Base-by-base conservation (phyloP, 2,797 vertebrate species). In the Phalanger gymnotis region DNA sequence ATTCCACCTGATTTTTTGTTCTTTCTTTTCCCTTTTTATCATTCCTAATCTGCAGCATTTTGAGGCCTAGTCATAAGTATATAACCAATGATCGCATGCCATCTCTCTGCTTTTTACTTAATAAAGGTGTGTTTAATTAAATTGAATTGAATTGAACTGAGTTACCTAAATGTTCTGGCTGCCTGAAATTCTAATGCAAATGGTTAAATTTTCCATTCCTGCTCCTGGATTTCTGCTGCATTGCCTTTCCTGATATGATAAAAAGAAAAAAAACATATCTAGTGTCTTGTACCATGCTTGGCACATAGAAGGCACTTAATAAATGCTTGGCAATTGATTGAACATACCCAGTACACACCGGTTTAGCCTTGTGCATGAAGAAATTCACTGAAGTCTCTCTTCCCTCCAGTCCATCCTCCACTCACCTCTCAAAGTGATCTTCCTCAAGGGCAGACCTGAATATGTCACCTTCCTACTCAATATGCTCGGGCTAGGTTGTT, bases 271-370 rank as follows among this genome's bases (percentile, higher is more conserved):
- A 61, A 34, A 4, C 31, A 61, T 47, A 53, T 52, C 52, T n/a
- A 30, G 4, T 2, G 90, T 16, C 3, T 47, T 91, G 53, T 19
- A 96, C 53, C 90, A 5, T 54, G 22, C 51, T 31, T 90, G 30
- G 5, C 34, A 92, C 22, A 92, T 0, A 93, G 4, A 27, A 94
- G 19, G 28, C 66, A 92, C n/a, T 96, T 47, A 92, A 58, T 73
- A 96, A 89, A 93, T 94, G n/a, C n/a, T 73, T 61, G 40, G 5
- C 66, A 40, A 92, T 92, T 53, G 2, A 96, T 58, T 56, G 94
- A 61, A 28, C 66, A 89, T 61, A 93, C 52, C 11, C 12, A 92
- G 94, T 73, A 90, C 0, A 5, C 90, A 94, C 2, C 51, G 3
- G 92, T 56, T 53, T 96, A 53, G 92, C 91, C 1, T 93, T 91